These are phyloP conservation scores for Notamacropus eugenii DNA, from an alignment of 2,797 vertebrate species.

Conservation along the genomic window DNA sequence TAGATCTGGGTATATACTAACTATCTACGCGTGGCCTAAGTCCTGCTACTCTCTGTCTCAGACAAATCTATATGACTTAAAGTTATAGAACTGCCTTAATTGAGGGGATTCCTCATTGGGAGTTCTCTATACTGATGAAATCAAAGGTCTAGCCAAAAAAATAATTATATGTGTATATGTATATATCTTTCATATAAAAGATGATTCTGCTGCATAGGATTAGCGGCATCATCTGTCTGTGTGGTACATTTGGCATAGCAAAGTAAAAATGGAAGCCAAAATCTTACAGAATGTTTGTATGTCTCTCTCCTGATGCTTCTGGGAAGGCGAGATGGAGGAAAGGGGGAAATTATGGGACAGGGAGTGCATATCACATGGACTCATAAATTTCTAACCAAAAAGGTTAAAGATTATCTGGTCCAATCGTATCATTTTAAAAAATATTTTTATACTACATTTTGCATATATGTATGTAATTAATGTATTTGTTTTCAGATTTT, in stretches of 20 bases:
- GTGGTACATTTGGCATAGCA: not conserved
- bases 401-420: not conserved
- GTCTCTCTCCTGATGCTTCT: not conserved
- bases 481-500: too few relatives aligned
- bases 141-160: not conserved
- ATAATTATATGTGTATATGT: not conserved
- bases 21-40: not conserved
- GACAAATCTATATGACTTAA: not conserved
- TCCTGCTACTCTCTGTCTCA: not conserved
- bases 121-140: not conserved
- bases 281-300: not conserved
- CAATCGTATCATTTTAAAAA: too few relatives aligned
- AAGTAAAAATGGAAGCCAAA: not conserved
- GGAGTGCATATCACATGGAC: not conserved
- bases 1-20: not conserved
- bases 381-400: not conserved
- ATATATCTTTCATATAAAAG: not conserved
- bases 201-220: not conserved
- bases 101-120: not conserved
- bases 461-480: too few relatives aligned
- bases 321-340: not conserved
- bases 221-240: not conserved
- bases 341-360: not conserved
- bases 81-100: not conserved
- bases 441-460: too few relatives aligned